Evolutionary conservation across 2,113 vertebrate genomes (phyloP).

Genomic region (Chelonoidis abingdonii): DNA sequence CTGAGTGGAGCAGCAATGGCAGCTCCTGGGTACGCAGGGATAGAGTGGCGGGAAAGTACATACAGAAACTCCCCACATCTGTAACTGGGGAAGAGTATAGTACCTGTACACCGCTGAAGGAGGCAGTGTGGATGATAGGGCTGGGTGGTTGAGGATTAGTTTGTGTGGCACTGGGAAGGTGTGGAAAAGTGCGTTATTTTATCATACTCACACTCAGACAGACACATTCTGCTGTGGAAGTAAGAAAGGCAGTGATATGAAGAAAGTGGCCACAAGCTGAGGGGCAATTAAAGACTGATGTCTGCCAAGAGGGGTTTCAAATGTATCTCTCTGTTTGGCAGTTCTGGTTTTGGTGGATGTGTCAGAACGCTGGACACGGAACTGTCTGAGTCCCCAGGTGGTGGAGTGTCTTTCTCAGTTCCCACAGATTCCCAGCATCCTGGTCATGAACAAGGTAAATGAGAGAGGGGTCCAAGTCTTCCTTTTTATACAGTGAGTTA

Average conservation of each 20-base stretch:
- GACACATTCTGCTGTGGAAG: neutral
- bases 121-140: neutral
- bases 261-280: neutral
- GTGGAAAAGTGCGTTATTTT: neutral
- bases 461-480: neutral
- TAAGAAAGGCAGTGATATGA: neutral
- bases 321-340: conserved; percentile 58
- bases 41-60: neutral
- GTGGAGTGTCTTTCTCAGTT: conserved; percentile 85
- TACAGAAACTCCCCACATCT: neutral
- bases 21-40: neutral
- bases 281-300: neutral
- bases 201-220: neutral
- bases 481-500: neutral
- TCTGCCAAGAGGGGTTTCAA: neutral
- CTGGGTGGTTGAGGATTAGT: neutral
- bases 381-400: conserved; percentile 84
- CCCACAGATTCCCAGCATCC: conserved; percentile 85
- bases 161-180: neutral
- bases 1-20: neutral
- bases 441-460: conserved; percentile 94
- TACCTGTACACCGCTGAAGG: neutral
- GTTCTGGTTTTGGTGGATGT: conserved; percentile 93
- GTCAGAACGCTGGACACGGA: conserved; percentile 88
- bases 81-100: neutral